Evolutionary conservation across 2,113 vertebrate species (phyloP), one percentile per base, ranked within the genome.

Genomic region (Lagenorhynchus albirostris): DNA sequence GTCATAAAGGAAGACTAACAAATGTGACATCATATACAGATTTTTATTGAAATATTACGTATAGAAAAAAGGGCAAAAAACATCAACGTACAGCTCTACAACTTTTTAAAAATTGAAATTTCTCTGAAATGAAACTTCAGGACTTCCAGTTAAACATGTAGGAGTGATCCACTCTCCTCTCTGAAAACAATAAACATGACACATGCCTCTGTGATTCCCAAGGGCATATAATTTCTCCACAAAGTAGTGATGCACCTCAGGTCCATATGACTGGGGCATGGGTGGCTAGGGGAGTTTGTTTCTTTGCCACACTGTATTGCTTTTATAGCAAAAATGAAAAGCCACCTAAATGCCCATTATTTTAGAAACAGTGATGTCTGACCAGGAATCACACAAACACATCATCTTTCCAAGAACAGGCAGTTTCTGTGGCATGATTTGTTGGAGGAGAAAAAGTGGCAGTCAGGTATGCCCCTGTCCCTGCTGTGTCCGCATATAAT

Each of bases 21-120:
- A 77, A 90, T 86, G 29, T 70, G 73, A 85, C 12, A 89, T 44
- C 53, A 93, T 65, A 70, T n/a, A n/a, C 18, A 79, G 80, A 67
- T 94, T 74, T 94, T 93, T 87, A 87, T 9, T 41, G 65, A 91
- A 96, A 91, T 81, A 84, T 44, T 94, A 81, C n/a, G 31, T 5
- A 47, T 8, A 94, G 80, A 71, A 94, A 83, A 79, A 67, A 77
- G 5, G 33, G 25, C 31, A 96, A 12, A 93, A 83, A 77, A 80
- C 80, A 60, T 65, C 60, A 63, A 53, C 8, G 3, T 58, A 65
- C 8, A 73, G 20, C 53, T 71, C 25, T 63, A 53, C 31, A 93
- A 89, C 36, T 85, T 94, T 17, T 41, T 82, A 88, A 95, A 93
- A 89, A 33, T 84, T 17, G 36, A 70, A 93, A 83, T 65, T 91